Conservation (phyloP, 1,140 invertebrate genomes). For the Drosophila varians region DNA sequence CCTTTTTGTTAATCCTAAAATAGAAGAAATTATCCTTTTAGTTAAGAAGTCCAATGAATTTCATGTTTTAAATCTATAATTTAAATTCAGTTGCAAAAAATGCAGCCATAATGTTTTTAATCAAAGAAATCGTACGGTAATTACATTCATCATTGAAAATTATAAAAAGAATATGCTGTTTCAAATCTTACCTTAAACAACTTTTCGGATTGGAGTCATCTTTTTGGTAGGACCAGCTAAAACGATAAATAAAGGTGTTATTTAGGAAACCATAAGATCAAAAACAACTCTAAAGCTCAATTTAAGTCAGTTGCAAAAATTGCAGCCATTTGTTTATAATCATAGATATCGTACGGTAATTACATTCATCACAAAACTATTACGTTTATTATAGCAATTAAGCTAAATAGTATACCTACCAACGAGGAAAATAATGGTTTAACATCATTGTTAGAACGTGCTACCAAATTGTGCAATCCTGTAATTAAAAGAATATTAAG, state of each 20-base stretch:
- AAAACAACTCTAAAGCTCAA: background rate
- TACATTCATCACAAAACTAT: conserved; percentile 54
- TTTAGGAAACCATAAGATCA: background rate
- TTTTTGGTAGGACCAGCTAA: background rate
- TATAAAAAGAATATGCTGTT: background rate
- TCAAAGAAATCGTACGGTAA: conserved; percentile 75
- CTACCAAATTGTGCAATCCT: no score
- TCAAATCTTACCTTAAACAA: conserved; percentile 13
- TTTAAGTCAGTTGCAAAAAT: conserved; percentile 68
- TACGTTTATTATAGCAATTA: background rate
- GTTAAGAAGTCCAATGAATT: background rate
- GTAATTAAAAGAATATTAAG: conserved; percentile 2
- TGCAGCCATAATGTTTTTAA: conserved; percentile 70
- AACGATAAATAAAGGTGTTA: conserved; percentile 7
- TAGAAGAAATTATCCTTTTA: background rate
- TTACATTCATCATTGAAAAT: conserved; percentile 59
- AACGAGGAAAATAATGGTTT: background rate
- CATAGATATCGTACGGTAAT: conserved; percentile 72
- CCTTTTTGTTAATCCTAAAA: background rate
- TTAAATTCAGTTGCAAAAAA: conserved; percentile 64
- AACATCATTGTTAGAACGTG: background rate
- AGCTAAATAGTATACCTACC: conserved; percentile 4
- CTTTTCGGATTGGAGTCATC: background rate
- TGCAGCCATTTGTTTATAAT: conserved; percentile 70
- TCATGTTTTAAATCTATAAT: background rate